These are phyloP conservation scores for Bombylius discolor DNA, from an alignment of 2,888 invertebrate species.

Conservation along the genomic window DNA sequence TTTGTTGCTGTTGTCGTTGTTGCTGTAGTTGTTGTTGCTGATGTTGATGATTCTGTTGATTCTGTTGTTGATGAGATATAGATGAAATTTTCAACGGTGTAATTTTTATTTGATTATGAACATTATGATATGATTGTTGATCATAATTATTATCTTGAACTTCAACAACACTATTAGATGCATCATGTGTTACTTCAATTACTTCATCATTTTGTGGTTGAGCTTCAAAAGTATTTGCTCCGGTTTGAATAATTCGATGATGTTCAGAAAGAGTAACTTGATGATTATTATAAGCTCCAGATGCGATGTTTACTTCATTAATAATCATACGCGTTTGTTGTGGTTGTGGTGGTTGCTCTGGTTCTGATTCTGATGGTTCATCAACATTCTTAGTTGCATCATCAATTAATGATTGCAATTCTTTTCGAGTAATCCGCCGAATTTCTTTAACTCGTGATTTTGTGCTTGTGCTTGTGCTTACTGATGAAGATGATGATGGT, in stretches of 20 bases:
- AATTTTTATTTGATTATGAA: too few species aligned
- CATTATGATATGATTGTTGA: slow-evolving; percentile 8
- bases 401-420: slow-evolving; percentile 32
- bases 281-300: background rate
- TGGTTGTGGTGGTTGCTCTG: slow-evolving; percentile 21
- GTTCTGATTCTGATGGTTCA: slow-evolving; percentile 24
- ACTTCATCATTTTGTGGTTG: background rate
- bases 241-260: background rate
- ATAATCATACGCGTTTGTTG: background rate
- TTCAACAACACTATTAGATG: background rate
- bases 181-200: background rate
- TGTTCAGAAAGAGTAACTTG: slow-evolving; percentile 1
- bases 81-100: too few species aligned
- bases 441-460: background rate
- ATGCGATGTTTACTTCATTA: background rate
- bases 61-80: too few species aligned
- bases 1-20: slow-evolving; percentile 19
- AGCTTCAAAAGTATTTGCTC: background rate
- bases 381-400: slow-evolving; percentile 36
- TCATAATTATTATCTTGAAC: slow-evolving; percentile 5
- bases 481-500: background rate
- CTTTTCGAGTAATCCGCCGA: slow-evolving; percentile 13
- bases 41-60: slow-evolving; percentile 11
- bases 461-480: too few species aligned
- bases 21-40: slow-evolving; percentile 21